Evolutionary conservation across 2,113 vertebrate genomes (phyloP).

Genomic region (Poeciliopsis prolifica): DNA sequence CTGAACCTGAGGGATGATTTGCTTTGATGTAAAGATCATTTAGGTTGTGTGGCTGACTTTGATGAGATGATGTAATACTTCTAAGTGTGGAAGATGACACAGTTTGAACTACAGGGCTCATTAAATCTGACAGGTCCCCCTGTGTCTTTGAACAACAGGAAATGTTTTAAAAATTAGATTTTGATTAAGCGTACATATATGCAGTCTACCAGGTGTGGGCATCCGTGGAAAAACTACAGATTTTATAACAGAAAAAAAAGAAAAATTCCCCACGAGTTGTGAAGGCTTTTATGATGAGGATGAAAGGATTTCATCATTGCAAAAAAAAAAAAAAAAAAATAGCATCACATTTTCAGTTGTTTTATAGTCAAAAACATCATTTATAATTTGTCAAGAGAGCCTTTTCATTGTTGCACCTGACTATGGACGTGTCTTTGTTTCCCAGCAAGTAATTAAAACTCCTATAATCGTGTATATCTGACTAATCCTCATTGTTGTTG

Average conservation of each 20-base stretch:
- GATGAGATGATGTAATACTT: constrained; percentile 54
- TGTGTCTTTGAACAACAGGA: constrained; percentile 16
- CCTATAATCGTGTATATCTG: neutral
- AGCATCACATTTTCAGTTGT: neutral
- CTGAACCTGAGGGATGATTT: constrained; percentile 14
- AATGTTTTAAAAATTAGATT: constrained; percentile 11
- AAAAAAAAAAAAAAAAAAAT: neutral
- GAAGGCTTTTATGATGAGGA: neutral
- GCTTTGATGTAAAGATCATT: constrained; percentile 44
- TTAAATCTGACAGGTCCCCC: constrained; percentile 44
- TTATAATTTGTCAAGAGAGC: neutral
- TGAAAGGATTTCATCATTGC: neutral
- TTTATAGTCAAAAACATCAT: neutral
- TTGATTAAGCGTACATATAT: constrained; percentile 2
- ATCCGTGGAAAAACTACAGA: neutral
- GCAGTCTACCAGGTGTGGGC: constrained; percentile 2
- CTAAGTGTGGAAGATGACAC: constrained; percentile 33
- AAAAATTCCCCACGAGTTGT: neutral
- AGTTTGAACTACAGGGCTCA: constrained; percentile 19
- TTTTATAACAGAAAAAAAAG: neutral
- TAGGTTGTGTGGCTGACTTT: constrained; percentile 26
- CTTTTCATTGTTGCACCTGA: neutral
- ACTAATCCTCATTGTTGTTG: constrained; percentile 28
- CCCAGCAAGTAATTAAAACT: neutral
- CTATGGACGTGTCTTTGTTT: neutral